phyloP scores from a whole-genome alignment of 2,113 vertebrate genomes.

The Chelonoidis abingdonii region DNA sequence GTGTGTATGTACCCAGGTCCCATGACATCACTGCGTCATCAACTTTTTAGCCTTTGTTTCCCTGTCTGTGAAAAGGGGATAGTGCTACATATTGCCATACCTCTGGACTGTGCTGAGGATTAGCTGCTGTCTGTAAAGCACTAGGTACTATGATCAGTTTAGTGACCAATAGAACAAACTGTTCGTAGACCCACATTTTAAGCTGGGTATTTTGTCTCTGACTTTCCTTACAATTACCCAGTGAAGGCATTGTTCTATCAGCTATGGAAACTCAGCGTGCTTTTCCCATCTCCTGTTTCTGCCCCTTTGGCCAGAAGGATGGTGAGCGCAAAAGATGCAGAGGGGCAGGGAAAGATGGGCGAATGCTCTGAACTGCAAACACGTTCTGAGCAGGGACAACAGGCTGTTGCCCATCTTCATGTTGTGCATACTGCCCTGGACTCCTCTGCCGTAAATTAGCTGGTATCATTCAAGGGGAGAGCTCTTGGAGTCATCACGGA shows the following conservation, averaged over 20 bases:
- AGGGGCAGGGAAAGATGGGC: neutral
- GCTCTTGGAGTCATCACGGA: neutral
- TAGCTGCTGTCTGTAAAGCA: neutral
- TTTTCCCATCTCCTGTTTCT: neutral
- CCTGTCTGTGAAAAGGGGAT: neutral
- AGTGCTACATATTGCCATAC: neutral
- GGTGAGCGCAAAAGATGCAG: neutral
- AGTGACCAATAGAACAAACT: neutral
- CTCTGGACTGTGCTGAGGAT: neutral
- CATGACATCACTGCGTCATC: neutral
- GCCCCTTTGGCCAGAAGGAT: neutral
- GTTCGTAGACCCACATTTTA: neutral
- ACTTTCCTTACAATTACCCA: neutral
- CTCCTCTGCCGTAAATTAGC: neutral
- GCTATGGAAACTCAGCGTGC: neutral
- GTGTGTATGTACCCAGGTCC: neutral
- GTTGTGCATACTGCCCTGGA: neutral
- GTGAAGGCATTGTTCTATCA: neutral
- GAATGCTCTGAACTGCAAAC: neutral
- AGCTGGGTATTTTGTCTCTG: neutral
- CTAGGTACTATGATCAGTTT: neutral
- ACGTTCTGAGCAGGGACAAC: neutral
- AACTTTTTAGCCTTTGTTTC: neutral
- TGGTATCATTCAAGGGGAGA: neutral
- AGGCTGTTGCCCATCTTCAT: neutral